These are phyloP conservation scores for Polylopha cassiicola DNA, from an alignment of 2,888 invertebrate genomes.

Conservation along the genomic window DNA sequence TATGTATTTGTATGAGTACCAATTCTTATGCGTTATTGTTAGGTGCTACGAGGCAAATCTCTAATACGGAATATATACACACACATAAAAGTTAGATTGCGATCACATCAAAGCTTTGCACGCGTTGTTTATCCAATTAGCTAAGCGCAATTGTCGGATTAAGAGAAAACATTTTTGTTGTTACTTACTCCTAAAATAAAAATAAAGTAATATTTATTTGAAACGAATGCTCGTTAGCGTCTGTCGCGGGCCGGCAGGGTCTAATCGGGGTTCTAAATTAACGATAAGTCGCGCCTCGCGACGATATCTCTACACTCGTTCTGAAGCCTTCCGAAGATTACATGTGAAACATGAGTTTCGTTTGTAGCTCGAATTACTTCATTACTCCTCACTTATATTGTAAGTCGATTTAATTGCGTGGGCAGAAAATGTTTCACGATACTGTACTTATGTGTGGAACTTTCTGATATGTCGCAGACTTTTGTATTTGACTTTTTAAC, in stretches of 20 bases:
- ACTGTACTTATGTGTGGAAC: no score
- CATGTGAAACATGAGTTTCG: slow-evolving; percentile 57
- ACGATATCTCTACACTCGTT: slow-evolving; percentile 69
- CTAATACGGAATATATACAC: no score
- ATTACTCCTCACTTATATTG: slow-evolving; percentile 27
- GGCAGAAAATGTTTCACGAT: no score
- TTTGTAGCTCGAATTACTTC: slow-evolving; percentile 50
- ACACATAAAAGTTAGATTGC: slow-evolving; percentile 4
- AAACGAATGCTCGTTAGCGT: slow-evolving; percentile 72
- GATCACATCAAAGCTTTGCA: slow-evolving; percentile 4
- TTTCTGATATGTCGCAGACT: no score
- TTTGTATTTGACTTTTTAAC: no score
- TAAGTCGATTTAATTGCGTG: no score
- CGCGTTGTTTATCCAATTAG: slow-evolving; percentile 56
- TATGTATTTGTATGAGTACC: no score
- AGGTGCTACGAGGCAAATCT: no score
- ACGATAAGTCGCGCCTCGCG: slow-evolving; percentile 68
- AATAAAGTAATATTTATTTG: slow-evolving; percentile 60
- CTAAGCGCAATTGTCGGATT: slow-evolving; percentile 59
- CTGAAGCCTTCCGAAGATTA: slow-evolving; percentile 64
- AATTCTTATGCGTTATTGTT: no score
- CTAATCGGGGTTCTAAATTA: slow-evolving; percentile 75
- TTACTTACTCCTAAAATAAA: slow-evolving; percentile 62
- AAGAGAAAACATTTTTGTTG: slow-evolving; percentile 67
- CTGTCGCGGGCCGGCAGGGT: slow-evolving; percentile 62